Conservation (phyloP, 2,797 vertebrate species). For the Gymnothorax javanicus region DNA sequence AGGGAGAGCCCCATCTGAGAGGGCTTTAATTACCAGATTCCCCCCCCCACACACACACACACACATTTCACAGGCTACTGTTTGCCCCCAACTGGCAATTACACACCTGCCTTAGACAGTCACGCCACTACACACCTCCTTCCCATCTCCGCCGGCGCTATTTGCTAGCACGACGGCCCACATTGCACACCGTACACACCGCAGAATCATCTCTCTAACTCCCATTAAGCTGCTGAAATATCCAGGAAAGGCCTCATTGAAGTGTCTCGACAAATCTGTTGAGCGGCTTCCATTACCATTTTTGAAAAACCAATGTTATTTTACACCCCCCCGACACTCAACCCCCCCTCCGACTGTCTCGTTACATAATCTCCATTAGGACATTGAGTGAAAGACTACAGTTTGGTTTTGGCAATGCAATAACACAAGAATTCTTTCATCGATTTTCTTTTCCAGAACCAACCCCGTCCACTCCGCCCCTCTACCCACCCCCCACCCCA, state of each 20-base stretch:
- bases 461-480: too few relatives aligned
- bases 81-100: constrained; percentile 47
- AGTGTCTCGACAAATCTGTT: not conserved
- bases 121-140: not conserved
- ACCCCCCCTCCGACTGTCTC: too few relatives aligned
- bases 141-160: not conserved
- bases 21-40: constrained; percentile 59
- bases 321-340: not conserved
- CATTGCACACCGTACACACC: constrained; percentile 31
- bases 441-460: not conserved
- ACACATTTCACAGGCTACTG: constrained; percentile 37
- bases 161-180: constrained; percentile 37
- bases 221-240: not conserved
- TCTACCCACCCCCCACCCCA: not conserved
- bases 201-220: constrained; percentile 26
- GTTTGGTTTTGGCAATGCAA: constrained; percentile 24
- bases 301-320: not conserved
- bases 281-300: not conserved
- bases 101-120: constrained; percentile 50
- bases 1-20: constrained; percentile 45
- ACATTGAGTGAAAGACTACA: constrained; percentile 30
- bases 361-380: constrained; percentile 38
- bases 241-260: not conserved
- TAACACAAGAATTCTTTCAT: constrained; percentile 49
- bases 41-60: constrained; percentile 47